phyloP scores from a whole-genome alignment of 2,888 invertebrate genomes.

The Catocala sponsa region DNA sequence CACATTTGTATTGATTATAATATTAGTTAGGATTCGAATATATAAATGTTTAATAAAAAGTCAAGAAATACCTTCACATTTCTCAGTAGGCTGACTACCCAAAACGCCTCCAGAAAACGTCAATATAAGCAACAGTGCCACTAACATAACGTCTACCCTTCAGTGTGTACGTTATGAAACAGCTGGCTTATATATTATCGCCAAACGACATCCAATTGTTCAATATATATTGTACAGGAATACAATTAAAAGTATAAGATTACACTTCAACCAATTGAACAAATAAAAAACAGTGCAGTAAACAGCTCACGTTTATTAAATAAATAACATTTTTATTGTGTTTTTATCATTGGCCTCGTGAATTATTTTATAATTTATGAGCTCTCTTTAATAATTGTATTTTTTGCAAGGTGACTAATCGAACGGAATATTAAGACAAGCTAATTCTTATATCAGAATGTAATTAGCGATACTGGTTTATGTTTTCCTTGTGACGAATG shows the following conservation, averaged over 20 bases:
- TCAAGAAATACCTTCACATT: constrained; percentile 1
- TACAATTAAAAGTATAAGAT: constrained; percentile 25
- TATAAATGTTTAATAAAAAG: too few relatives aligned
- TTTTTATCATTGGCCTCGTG: too few relatives aligned
- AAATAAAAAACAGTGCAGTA: constrained; percentile 14
- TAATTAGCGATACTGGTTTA: too few relatives aligned
- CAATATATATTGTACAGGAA: constrained; percentile 19
- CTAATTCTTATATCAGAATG: too few relatives aligned
- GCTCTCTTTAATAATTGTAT: too few relatives aligned
- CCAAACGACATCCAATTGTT: constrained; percentile 6
- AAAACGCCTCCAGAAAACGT: constrained; percentile 16
- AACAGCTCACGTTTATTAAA: neutral
- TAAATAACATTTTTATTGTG: neutral
- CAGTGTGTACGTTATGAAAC: constrained; percentile 4
- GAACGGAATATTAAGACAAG: too few relatives aligned
- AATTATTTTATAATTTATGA: too few relatives aligned
- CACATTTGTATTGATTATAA: too few relatives aligned
- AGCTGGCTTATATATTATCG: constrained; percentile 27
- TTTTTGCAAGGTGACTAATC: too few relatives aligned
- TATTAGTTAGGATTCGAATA: too few relatives aligned
- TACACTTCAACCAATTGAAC: constrained; percentile 30
- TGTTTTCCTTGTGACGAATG: too few relatives aligned
- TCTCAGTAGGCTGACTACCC: neutral
- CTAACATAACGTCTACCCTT: constrained; percentile 28
- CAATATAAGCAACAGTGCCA: constrained; percentile 28